Base-by-base conservation (phyloP, 2,888 invertebrate species). In the Strigamia crassipes region DNA sequence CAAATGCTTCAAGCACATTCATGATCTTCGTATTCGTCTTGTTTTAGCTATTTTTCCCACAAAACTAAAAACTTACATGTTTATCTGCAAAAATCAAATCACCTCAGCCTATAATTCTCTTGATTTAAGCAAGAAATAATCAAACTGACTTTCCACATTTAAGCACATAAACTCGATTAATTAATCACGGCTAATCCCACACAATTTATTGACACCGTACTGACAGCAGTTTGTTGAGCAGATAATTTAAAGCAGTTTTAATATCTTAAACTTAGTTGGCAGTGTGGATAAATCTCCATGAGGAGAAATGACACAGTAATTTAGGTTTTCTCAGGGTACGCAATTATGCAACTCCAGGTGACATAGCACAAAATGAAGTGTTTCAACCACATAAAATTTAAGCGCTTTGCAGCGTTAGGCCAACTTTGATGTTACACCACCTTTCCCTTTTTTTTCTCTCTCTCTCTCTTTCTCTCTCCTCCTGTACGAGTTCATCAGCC, bases 341-440 rank as follows among this genome's bases (percentile, higher is more conserved):
- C 51, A 51, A 51, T 51, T 51, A 51, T 51, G 51, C 51, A 51
- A 51, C 51, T 18, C 51, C 51, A 51, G 51, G 51, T 51, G 51
- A 51, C 51, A 51, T 51, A n/a, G 51, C 51, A 51, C n/a, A 51
- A 51, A 51, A 51, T 51, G 51, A 51, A 51, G 51, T 51, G 51
- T 51, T 51, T 51, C 51, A 51, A 51, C 51, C 51, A 51, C 51
- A 51, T 51, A 51, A 51, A 51, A 51, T 51, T 51, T 51, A 51
- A 51, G 51, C 51, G 51, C 51, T 51, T 51, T 51, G 51, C 51
- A 51, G 51, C 51, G 51, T 51, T 51, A 51, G 51, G 51, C 51
- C 51, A 51, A 51, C 51, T 51, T 51, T 51, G 51, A 51, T 51
- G 51, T 51, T 51, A 51, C n/a, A 51, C 51, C 51, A 51, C 51